phyloP scores from a whole-genome alignment of 2,888 invertebrate species.

The Dorcus hopei region DNA sequence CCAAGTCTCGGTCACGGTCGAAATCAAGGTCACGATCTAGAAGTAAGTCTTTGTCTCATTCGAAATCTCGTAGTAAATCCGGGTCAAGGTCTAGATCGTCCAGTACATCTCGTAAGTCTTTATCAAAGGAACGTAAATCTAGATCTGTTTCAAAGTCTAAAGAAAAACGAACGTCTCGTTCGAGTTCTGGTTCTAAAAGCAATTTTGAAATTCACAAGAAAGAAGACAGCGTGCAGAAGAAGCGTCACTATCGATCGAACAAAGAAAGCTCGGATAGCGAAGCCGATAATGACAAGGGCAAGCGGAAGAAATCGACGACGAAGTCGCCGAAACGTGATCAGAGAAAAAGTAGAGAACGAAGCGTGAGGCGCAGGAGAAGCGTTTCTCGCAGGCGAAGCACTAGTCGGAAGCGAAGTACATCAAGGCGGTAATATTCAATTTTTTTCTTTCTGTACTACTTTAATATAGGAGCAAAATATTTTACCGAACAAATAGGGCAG shows the following conservation, averaged over 20 bases:
- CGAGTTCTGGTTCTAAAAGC: constrained; percentile 39
- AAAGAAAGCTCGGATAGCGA: constrained; percentile 73
- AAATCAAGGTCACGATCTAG: constrained; percentile 41
- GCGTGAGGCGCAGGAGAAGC: constrained; percentile 51
- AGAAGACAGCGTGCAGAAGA: constrained; percentile 79
- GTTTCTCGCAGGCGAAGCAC: constrained; percentile 36
- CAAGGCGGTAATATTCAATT: constrained; percentile 37
- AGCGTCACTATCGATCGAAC: constrained; percentile 84
- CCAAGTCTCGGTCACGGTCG: constrained; percentile 37
- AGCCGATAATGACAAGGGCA: constrained; percentile 46
- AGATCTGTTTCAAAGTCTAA: constrained; percentile 29
- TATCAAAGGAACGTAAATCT: constrained; percentile 26
- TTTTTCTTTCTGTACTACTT: background rate
- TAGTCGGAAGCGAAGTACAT: constrained; percentile 45
- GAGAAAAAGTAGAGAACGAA: constrained; percentile 47
- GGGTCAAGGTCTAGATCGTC: constrained; percentile 31
- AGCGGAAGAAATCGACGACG: constrained; percentile 39
- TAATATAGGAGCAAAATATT: too few species aligned
- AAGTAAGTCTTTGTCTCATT: constrained; percentile 34
- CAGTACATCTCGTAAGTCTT: constrained; percentile 31
- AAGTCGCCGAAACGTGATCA: constrained; percentile 37
- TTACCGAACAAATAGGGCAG: too few species aligned
- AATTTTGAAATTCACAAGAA: constrained; percentile 73
- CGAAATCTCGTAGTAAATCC: constrained; percentile 34
- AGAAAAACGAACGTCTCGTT: constrained; percentile 25